Evolutionary conservation across 2,888 invertebrate genomes (phyloP).

Genomic region (Frankliniella fusca): DNA sequence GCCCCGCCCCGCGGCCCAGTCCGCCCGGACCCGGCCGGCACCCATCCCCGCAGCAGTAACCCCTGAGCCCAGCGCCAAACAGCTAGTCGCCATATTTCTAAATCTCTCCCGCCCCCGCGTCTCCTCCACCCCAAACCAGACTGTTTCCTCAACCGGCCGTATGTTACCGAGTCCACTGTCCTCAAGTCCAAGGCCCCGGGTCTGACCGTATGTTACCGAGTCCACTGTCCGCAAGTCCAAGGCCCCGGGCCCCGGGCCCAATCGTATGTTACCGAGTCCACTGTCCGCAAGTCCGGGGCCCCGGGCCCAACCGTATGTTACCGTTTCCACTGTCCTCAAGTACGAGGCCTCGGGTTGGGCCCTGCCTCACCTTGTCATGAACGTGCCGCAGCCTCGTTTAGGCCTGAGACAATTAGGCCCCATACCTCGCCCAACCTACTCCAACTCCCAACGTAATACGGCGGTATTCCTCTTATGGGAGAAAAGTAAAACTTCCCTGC

Average conservation of each 20-base stretch:
- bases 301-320: not conserved
- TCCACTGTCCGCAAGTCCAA: not conserved
- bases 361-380: no score
- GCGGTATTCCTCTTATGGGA: no score
- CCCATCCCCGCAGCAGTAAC: not conserved
- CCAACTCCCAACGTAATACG: no score
- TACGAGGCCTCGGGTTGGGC: no score
- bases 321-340: not conserved
- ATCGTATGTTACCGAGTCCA: not conserved
- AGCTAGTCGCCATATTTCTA: not conserved
- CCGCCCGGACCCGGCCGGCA: not conserved
- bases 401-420: no score
- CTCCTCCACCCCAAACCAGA: not conserved
- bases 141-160: not conserved
- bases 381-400: no score
- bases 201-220: not conserved
- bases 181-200: no score
- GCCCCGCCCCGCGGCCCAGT: not conserved
- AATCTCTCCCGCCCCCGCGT: not conserved
- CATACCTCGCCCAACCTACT: no score
- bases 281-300: no score
- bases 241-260: no score
- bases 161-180: not conserved
- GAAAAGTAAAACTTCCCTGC: no score
- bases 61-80: not conserved